phyloP scores from a whole-genome alignment of 2,888 invertebrate species.

The Trachelus iudaicus region DNA sequence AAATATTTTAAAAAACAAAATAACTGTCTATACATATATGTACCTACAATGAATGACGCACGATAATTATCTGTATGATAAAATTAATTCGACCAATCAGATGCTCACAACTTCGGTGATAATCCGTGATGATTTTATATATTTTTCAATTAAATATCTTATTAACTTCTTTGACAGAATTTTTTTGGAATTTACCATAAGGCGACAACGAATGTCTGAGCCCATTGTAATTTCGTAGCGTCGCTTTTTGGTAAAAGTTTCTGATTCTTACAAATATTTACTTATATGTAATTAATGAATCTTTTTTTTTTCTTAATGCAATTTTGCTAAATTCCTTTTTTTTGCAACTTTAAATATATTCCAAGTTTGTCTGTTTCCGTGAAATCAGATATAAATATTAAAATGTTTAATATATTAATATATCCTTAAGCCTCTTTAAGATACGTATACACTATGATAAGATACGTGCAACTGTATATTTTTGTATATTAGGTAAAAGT shows the following conservation, averaged over 20 bases:
- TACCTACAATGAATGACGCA: not conserved
- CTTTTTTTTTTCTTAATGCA: not conserved
- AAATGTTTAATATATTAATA: not conserved
- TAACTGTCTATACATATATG: not conserved
- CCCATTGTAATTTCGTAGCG: not conserved
- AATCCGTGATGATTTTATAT: not conserved
- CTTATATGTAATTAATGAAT: not conserved
- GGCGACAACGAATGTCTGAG: not conserved
- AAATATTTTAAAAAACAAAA: not conserved
- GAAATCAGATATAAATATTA: not conserved
- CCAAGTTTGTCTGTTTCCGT: not conserved
- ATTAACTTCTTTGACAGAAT: not conserved
- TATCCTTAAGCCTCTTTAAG: not conserved
- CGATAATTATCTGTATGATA: not conserved
- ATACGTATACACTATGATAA: not conserved
- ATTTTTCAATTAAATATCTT: not conserved
- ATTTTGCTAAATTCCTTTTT: not conserved
- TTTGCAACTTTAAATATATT: not conserved
- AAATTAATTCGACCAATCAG: not conserved
- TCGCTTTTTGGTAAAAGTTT: not conserved
- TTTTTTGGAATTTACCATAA: not conserved
- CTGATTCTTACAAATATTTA: not conserved
- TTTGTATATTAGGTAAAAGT: not conserved
- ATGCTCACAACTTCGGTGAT: not conserved
- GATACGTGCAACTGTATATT: not conserved